Evolutionary conservation across 1,140 invertebrate genomes (phyloP), one percentile per base, ranked within the genome.

Genomic region (Chironomus striatipennis): DNA sequence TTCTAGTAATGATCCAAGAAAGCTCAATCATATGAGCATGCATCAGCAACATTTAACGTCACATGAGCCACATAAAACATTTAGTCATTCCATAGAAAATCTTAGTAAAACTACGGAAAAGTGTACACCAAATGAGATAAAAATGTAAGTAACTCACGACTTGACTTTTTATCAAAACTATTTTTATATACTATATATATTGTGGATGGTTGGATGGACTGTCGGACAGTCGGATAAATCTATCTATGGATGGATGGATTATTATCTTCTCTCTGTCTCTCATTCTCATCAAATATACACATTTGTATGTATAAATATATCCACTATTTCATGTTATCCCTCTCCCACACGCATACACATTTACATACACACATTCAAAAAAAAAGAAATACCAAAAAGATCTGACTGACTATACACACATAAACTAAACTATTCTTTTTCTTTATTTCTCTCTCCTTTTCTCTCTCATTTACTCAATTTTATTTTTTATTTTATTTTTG

Each of bases 11-110:
- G 65, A 70, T 20, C 65, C 17, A 70, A 18, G 20, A 20, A 70
- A 70, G 18, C 17, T 20, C 18, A 70, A 70, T 70, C 65, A 70
- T 70, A 70, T 70, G 65, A 70, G 18, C 18, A 70, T 70, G 65
- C 65, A 70, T 18, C 6, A 18, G 2, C 65, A 17, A 21, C 65
- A 17, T 18, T 17, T 18, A 47, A 9, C 8, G n/a, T n/a, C 12
- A 9, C 65, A 70, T 21, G 65, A 70, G 65, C 65, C 65, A 9
- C 65, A 70, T 12, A 70, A 70, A 70, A 8, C 65, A 20, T 70
- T 70, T 20, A 70, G 65, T 21, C 65, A 70, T 70, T 70, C 65
- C 65, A 70, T 70, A 20, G 65, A 70, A 21, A 70, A 70, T 70
- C 65, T 70, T 10, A 70, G 65, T 12, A 70, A 70, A 70, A 70